Evolutionary conservation across 2,113 vertebrate species (phyloP), one percentile per base, ranked within the genome.

Genomic region (Platysteira castanea): DNA sequence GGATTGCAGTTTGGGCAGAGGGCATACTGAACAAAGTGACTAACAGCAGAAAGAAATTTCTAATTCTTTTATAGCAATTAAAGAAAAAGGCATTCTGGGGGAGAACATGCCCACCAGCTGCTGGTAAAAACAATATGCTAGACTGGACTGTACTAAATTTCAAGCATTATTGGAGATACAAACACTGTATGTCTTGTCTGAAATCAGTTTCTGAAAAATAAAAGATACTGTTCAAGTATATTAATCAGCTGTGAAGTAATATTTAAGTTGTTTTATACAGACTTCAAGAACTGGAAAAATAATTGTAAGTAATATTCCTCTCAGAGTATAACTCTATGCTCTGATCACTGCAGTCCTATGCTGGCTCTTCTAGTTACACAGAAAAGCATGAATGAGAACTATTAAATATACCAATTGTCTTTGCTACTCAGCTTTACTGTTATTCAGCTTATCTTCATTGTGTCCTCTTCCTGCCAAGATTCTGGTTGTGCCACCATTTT

Each of bases 401-500:
- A 33, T 12, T 18, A 33, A 49, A 61, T 47, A 41, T 8, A 6
- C 20, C 27, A 42, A 10, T 94, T 88, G 46, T 89, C 64, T 89
- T 54, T 84, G 28, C 5, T 88, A 27, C 49, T 49, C 41, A 82
- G 74, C 53, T 67, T 14, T 31, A 47, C 35, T 88, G 47, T 83
- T 94, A 80, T 70, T 87, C 81, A 73, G 28, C 18, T 95, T 95
- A 44, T 85, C n/a, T 87, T 77, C 59, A 79, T 64, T 75, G 52
- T 79, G 61, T 47, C 30, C 30, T 89, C 71, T 30, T n/a, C 28
- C 22, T 74, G 73, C 46, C 87, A 96, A 93, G 96, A 96, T 88
- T 94, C 70, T 78, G 17, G 75, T 42, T 73, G 47, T 96, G 50
- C n/a, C 35, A 80, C 87, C 44, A 61, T 90, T 54, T 93, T 94